A percentile compares a stretch with the other conserved stretches of the same genome.
Conservation (phyloP, 37 sponge, comb jelly and placozoan genomes). For the Agelas oroides region DNA sequence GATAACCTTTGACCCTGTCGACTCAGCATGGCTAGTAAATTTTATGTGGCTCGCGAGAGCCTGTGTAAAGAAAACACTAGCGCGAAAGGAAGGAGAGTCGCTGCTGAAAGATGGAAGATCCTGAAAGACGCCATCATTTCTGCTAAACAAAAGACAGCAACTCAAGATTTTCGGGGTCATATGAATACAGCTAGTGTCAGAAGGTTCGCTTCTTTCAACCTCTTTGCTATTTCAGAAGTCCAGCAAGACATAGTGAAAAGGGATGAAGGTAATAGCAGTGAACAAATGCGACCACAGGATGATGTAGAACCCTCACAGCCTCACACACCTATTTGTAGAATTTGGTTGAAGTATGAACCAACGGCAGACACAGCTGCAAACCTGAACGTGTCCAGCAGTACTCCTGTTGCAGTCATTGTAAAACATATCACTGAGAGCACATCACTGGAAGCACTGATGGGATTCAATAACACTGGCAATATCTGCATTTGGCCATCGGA, state of each 20-base stretch:
- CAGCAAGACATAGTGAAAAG: not conserved
- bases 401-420: not conserved
- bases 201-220: conserved; percentile 42
- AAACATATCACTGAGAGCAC: not conserved
- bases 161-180: no score
- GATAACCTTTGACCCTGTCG: no score
- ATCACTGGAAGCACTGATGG: conserved; percentile 46
- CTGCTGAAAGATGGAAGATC: conserved; percentile 51
- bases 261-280: not conserved
- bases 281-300: no score
- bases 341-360: not conserved
- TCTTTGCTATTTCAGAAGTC: conserved; percentile 4
- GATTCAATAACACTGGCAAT: conserved; percentile 88
- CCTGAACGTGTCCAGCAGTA: no score
- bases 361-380: no score
- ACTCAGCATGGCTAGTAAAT: no score
- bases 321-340: not conserved
- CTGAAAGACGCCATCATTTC: conserved; percentile 42
- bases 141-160: not conserved
- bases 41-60: no score
- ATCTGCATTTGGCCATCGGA: conserved; percentile 86
- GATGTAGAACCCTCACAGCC: not conserved
- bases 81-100: not conserved
- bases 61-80: no score
- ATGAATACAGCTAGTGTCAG: conserved; percentile 31